These are phyloP conservation scores for Syngnathus scovelli DNA, from an alignment of 2,113 vertebrate genomes.

Conservation along the genomic window DNA sequence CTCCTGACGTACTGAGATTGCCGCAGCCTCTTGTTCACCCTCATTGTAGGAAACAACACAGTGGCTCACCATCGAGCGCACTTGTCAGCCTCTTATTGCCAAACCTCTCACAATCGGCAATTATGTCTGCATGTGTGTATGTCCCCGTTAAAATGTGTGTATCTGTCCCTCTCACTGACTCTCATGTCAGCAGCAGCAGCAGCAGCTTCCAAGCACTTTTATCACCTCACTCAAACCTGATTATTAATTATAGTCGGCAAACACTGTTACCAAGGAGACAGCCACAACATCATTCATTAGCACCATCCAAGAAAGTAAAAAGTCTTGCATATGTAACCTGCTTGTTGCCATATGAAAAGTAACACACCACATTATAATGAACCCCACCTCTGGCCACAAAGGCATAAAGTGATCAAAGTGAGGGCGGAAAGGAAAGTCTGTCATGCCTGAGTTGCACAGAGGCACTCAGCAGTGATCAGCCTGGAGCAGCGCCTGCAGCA, in stretches of 20 bases:
- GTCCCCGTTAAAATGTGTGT: slow-evolving; percentile 14
- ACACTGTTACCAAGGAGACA: slow-evolving; percentile 55
- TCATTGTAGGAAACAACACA: slow-evolving; percentile 61
- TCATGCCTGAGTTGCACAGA: slow-evolving; percentile 41
- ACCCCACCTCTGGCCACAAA: slow-evolving; percentile 38
- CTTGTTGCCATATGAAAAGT: slow-evolving; percentile 21
- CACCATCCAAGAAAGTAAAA: slow-evolving; percentile 26
- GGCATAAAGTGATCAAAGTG: slow-evolving; percentile 39
- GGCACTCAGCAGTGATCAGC: slow-evolving; percentile 60
- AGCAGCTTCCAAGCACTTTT: slow-evolving; percentile 38
- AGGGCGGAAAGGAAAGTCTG: slow-evolving; percentile 40
- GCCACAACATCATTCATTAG: slow-evolving; percentile 40
- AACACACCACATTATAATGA: slow-evolving; percentile 24
- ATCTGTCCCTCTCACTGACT: slow-evolving; percentile 35
- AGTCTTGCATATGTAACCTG: slow-evolving; percentile 5
- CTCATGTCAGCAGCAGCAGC: slow-evolving; percentile 34
- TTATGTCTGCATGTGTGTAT: slow-evolving; percentile 21
- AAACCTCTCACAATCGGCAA: slow-evolving; percentile 47
- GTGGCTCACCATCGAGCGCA: slow-evolving; percentile 58
- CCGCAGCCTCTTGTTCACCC: slow-evolving; percentile 67
- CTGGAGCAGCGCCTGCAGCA: slow-evolving; percentile 55
- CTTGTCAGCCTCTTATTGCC: slow-evolving; percentile 49
- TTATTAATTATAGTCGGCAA: slow-evolving; percentile 59
- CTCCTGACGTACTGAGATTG: slow-evolving; percentile 45
- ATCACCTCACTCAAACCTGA: slow-evolving; percentile 55